Base-by-base conservation (phyloP, 2,113 vertebrate species). In the Condylura cristata region DNA sequence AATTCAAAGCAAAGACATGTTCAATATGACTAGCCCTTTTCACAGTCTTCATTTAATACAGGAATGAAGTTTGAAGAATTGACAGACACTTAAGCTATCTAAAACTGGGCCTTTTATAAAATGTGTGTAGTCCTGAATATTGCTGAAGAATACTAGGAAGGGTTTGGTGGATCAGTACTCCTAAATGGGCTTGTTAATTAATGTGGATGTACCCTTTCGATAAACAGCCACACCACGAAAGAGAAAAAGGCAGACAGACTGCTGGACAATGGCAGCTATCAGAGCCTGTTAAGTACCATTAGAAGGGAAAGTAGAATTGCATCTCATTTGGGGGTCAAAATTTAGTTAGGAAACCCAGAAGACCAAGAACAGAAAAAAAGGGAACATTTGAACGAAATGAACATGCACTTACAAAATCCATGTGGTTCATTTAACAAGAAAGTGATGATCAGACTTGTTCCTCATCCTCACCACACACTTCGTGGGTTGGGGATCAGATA, bases 281-380 rank as follows among this genome's bases (percentile, higher is more conserved):
- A 70, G 34, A 94, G 51, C 22, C 83, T 63, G 4, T 78, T 44
- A 83, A 63, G 37, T 65, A n/a, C 32, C 17, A 68, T 83, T 60
- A 61, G 80, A 89, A 94, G n/a, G 63, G 17, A 68, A 82, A 92
- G 26, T 58, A 11, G 41, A 68, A 85, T 41, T 93, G 39, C 13
- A 86, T 86, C 86, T 83, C 20, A 3, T 65, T 61, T 86, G 41
- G 34, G 68, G 24, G 37, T 65, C n/a, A 82, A 58, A 72, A 78
- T 74, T 88, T 48, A 58, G 81, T 92, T 53, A 60, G 32, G n/a
- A 93, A 90, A 85, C 56, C n/a, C 58, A 80, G n/a, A 84, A 61
- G 34, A 71, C 44, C 66, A 83, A 63, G 63, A 90, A 78, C 34
- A 60, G 92, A 94, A 72, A 79, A 88, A 86, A 88, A n/a, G n/a